These are phyloP conservation scores for Drosophila gunungcola DNA, from an alignment of 1,140 invertebrate species.

Conservation along the genomic window DNA sequence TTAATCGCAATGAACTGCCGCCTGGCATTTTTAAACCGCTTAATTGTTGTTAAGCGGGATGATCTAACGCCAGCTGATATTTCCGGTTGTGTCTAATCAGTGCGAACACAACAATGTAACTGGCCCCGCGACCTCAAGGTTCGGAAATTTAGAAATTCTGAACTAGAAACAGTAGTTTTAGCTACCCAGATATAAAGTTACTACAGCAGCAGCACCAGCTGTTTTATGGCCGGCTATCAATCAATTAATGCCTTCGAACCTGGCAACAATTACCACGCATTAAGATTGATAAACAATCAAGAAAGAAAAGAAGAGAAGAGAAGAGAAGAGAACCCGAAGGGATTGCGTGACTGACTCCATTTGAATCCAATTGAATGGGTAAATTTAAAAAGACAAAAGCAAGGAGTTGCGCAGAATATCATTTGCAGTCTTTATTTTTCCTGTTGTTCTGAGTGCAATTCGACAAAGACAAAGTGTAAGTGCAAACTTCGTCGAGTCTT, in stretches of 20 bases:
- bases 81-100: slow-evolving; percentile 64
- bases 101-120: slow-evolving; percentile 54
- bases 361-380: slow-evolving; percentile 36
- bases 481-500: slow-evolving; percentile 34
- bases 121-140: slow-evolving; percentile 29
- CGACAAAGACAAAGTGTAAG: slow-evolving; percentile 20
- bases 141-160: slow-evolving; percentile 6
- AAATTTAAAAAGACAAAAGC: neutral
- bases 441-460: slow-evolving; percentile 36
- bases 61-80: slow-evolving; percentile 66
- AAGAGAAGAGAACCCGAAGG: slow-evolving; percentile 9
- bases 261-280: slow-evolving; percentile 62
- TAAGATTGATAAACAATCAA: slow-evolving; percentile 52
- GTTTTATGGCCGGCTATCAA: slow-evolving; percentile 58
- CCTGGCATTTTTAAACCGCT: slow-evolving; percentile 31
- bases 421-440: too few relatives aligned
- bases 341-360: slow-evolving; percentile 44
- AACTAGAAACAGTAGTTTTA: neutral
- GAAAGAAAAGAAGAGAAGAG: neutral
- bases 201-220: slow-evolving; percentile 4
- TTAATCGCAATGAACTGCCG: slow-evolving; percentile 20
- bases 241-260: slow-evolving; percentile 54
- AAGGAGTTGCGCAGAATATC: neutral
- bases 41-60: slow-evolving; percentile 66
- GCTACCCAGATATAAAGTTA: neutral